Percentiles rank a stretch among this genome's conserved stretches.
Evolutionary conservation across 2,888 invertebrate species (phyloP).

Genomic region (Drosophila kambysellisi): DNA sequence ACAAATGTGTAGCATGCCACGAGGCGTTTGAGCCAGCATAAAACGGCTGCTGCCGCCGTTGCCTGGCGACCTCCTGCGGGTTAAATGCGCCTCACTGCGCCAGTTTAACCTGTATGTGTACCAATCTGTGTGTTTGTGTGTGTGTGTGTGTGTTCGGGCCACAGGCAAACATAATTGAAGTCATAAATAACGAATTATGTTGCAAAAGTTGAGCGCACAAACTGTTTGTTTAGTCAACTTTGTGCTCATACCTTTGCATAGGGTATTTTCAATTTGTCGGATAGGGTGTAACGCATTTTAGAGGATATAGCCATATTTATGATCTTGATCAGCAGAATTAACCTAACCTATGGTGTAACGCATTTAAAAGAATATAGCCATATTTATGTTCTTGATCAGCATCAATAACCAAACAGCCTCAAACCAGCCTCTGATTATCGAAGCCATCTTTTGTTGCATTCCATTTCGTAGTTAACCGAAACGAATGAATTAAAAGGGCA

Average conservation of each 20-base stretch:
- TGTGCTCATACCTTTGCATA: constrained; percentile 1
- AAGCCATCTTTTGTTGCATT: not conserved
- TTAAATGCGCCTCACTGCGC: constrained; percentile 68
- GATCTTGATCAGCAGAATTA: not conserved
- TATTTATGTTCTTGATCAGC: not conserved
- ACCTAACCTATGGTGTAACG: too few relatives aligned
- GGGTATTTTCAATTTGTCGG: not conserved
- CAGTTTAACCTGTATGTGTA: constrained; percentile 64
- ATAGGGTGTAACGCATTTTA: not conserved
- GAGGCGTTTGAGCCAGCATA: constrained; percentile 45
- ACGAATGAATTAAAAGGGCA: not conserved
- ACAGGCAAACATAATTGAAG: constrained; percentile 79
- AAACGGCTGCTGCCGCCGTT: constrained; percentile 17
- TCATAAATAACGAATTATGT: constrained; percentile 81
- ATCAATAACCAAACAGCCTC: not conserved
- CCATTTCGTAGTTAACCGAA: not conserved
- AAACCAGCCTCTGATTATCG: not conserved
- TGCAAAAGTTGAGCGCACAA: constrained; percentile 69
- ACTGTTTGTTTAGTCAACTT: constrained; percentile 68
- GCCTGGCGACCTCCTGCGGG: constrained; percentile 48
- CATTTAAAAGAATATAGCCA: too few relatives aligned
- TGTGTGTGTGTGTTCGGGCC: constrained; percentile 49
- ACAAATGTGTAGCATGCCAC: constrained; percentile 66
- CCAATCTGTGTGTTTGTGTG: constrained; percentile 2
- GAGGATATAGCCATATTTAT: not conserved